Evolutionary conservation across 1,140 invertebrate genomes (phyloP), one percentile per base, ranked within the genome.

Genomic region (Drosophila truncata): DNA sequence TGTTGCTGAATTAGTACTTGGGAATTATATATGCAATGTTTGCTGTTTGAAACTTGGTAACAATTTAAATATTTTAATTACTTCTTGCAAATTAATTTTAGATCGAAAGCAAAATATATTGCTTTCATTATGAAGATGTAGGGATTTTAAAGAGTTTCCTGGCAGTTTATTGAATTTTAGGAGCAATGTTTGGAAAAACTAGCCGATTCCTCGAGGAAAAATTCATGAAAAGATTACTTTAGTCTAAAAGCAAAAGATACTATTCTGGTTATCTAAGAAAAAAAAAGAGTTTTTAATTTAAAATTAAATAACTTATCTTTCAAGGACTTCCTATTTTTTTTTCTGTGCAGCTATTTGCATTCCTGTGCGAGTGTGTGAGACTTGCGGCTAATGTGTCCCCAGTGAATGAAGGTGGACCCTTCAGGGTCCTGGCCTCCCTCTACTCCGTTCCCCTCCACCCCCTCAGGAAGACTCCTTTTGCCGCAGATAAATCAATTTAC

Each of bases 401-500:
- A 71, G 80, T 90, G 85, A 79, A 82, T 79, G 81, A 73, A 57
- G 18, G 59, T 61, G 83, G 62, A 80, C 85, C 78, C 73, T 69
- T 55, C 49, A 70, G 61, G 39, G 49, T 66, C 49, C 42, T 44
- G 41, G 29, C 58, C 27, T 27, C 35, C 54, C 33, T 6, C 44
- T 25, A 20, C 37, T 35, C 2, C 47, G 11, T 35, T 58, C 18
- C 25, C 20, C 29, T 10, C 16, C 14, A 16, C 35, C 60, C 42
- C 37, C 55, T 27, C 18, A 46, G 39, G 63, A 69, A 25, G 37
- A 16, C 46, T 67, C 59, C 44, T 55, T 77, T 58, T 54, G 65
- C 58, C 61, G 58, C 81, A 90, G 85, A 90, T 90, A 90, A 90
- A 90, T 90, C 85, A 90, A 90, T 90, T 90, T 90, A 85, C 86